Evolutionary conservation across 2,888 invertebrate species (phyloP), one percentile per base, ranked within the genome.

Genomic region (Pristionchus maxplancki): DNA sequence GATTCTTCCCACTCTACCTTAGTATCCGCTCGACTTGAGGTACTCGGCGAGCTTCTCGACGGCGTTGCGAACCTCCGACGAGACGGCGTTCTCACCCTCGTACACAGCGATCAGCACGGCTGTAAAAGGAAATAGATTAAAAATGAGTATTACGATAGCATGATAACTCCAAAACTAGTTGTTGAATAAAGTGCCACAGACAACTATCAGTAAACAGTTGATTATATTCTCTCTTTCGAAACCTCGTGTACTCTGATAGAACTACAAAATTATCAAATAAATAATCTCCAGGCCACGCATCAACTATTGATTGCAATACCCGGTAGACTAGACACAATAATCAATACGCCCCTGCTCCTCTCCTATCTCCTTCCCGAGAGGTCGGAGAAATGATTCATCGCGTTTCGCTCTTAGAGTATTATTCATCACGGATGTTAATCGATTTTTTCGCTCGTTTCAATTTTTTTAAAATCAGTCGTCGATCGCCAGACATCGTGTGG

Each of bases 21-120:
- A 94, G 89, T 93, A 94, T 86, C 93, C 93, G 83, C 90, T 86
- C 28, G 88, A 87, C 40, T 82, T 71, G 67, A 94, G 91, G 89
- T 94, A 93, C 15, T 89, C 64, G 64, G 92, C 93, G 58, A 94
- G 89, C 88, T 91, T 92, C 91, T 94, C 94, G 78, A 94, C 93
- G 67, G 92, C 94, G 44, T 85, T 85, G 78, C 94, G 93, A 31
- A 93, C 93, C 15, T 91, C 92, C 31, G 93, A 89, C 4, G 93
- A 92, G 64, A 91, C 91, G 53, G 89, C 90, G 86, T 90, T 91
- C 88, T 94, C 94, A 50, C 94, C 94, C 85, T 94, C 94, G 91
- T 93, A 94, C n/a, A 93, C 88, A 28, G 93, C 94, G 84, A 94
- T 92, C 62, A 94, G 88, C 62, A 94, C 91, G 67, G 94, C 93